Base-by-base conservation (phyloP, 1,140 invertebrate genomes). In the Medauroidea extradentata region DNA sequence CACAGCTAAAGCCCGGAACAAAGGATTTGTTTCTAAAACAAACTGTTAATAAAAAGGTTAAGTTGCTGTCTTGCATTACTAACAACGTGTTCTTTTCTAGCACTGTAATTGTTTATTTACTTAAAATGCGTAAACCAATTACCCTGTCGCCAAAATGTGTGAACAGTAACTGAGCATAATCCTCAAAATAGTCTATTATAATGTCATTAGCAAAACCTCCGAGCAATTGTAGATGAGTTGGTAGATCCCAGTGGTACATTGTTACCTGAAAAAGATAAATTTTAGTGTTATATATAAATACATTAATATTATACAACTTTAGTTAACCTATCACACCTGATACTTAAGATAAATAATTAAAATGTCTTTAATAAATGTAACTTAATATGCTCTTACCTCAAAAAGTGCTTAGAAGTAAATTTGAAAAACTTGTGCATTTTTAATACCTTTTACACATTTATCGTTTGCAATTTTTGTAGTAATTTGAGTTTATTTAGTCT, bases 171-270 rank as follows among this genome's bases (percentile, higher is more conserved):
- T 57, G 16, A 3, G 68, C 59, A 58, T 66, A 69, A 13, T 65
- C 60, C 27, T 54, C 61, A 52, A 69, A 71, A 29, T 29, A 59
- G 9, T 61, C 50, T 16, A 62, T 58, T 11, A 65, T 44, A 14
- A 46, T 24, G 7, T 55, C 16, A 56, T 69, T 65, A 1, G 58
- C 11, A 61, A 62, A 69, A 43, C 63, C 65, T 4, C 68, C 69
- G 5, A 39, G n/a, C 9, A 63, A 48, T 53, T 65, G 52, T 14
- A 71, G 63, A 5, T 42, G 51, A 60, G 67, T 61, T 1, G 69
- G 69, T 16, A 69, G 50, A 42, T 71, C 68, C 62, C 65, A 78
- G 64, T 81, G 78, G 64, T 75, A 80, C 16, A 81, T 57, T 1
- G 67, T 68, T 9, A 68, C 57, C 55, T 69, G 57, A 2, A 51